Conservation (phyloP, 2,888 invertebrate species). For the Lypha dubia region DNA sequence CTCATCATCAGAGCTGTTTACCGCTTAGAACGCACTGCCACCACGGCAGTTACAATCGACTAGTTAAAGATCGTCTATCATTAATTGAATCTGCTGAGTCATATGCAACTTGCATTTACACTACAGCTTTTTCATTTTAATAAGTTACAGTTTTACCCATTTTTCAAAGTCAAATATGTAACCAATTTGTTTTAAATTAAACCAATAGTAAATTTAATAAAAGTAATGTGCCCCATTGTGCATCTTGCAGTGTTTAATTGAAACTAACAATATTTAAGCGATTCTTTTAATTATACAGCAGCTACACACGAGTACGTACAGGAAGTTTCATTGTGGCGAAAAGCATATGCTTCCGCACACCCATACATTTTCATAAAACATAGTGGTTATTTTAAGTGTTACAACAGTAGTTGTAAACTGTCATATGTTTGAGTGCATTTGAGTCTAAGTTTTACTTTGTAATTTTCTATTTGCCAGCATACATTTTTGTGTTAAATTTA, state of each 20-base stretch:
- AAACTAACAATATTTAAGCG: background rate
- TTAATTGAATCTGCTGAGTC: too few species aligned
- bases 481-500: slow-evolving; percentile 7
- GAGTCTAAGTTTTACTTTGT: background rate
- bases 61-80: too few species aligned
- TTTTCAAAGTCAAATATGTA: too few species aligned
- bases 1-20: too few species aligned
- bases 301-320: background rate
- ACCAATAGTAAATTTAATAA: too few species aligned
- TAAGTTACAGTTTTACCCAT: too few species aligned
- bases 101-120: too few species aligned
- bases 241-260: background rate
- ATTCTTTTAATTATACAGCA: background rate
- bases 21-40: too few species aligned
- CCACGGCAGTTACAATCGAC: too few species aligned
- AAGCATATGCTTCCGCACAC: background rate
- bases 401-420: slow-evolving; percentile 44
- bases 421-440: slow-evolving; percentile 30
- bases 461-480: slow-evolving; percentile 1
- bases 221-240: background rate
- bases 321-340: slow-evolving; percentile 41
- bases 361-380: background rate
- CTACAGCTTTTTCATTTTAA: too few species aligned
- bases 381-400: slow-evolving; percentile 9
- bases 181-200: too few species aligned